Evolutionary conservation across 2,888 invertebrate genomes (phyloP), one percentile per base, ranked within the genome.

Genomic region (Machimus atricapillus): DNA sequence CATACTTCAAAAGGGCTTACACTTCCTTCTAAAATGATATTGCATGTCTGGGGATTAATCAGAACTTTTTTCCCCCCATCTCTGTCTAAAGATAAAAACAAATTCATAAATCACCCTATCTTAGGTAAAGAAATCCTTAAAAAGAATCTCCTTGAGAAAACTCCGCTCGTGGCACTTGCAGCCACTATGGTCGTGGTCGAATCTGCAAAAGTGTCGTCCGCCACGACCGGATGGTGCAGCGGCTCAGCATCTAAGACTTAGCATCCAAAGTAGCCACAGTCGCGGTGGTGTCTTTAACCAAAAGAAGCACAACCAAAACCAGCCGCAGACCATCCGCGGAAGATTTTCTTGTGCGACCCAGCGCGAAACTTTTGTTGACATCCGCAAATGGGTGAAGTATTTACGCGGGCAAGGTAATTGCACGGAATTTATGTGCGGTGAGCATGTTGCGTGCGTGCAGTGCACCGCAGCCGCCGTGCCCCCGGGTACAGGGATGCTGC

Each of bases 351-450:
- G 23, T 3, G 79, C 52, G 14, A 37, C n/a, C n/a, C n/a, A 79
- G 27, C 52, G 12, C 66, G 12, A 66, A 66, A 12, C 66, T 66
- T 66, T 27, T 79, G 79, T 79, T 79, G 79, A 79, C 79, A 79
- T 79, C 79, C 79, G 27, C 79, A 79, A 79, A 79, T 79, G 52
- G 79, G 56, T 79, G 79, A 79, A 56, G 79, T 79, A 79, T 79
- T 79, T 79, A 52, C 79, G 52, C 27, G 31, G 31, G 19, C 46
- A 31, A 79, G 52, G n/a, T 79, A 79, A 79, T 79, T 79, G 79
- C 79, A 79, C 79, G 23, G 52, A 79, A 79, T 79, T 52, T 46
- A 79, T 79, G 79, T 19, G 79, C 66, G 66, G 66, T 14, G 66
- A 3, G 27, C 76, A 19, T 52, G 78, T 37, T 40, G 27, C 66